Base-by-base conservation (phyloP, 2,113 vertebrate genomes). In the Pterocles orientalis region DNA sequence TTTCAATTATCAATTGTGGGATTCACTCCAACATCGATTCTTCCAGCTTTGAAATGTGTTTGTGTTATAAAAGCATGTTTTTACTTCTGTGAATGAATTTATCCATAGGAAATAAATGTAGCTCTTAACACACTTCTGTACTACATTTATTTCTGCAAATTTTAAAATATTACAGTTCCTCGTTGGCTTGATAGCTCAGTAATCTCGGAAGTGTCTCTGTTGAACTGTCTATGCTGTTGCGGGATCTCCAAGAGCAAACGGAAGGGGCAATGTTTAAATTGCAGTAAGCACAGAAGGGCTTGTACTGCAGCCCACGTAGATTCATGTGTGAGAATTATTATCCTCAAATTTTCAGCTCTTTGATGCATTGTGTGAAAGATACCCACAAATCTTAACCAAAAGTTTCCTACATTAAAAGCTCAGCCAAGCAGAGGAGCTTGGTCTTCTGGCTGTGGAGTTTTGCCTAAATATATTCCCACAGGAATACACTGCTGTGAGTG, bases 341-440 rank as follows among this genome's bases (percentile, higher is more conserved):
- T 86, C 80, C 83, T 86, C 82, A 88, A 82, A 60, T 95, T 94
- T 72, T 92, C 80, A 82, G 89, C 83, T 92, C 96, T 97, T 94
- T 96, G 95, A 96, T 94, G 90, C 94, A 93, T 93, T 96, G 94
- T 97, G 85, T 96, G 82, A 92, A 88, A 94, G 91, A 96, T 95
- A 92, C 90, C 83, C 94, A 84, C 95, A 94, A 92, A 95, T 86
- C 86, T 95, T 88, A 92, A 96, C 90, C 94, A 96, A 96, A 94
- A 94, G 62, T 94, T 95, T 89, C 94, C 91, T 92, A 95, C 86
- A 79, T 96, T 79, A 89, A 95, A 96, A 96, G 88, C 90, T 34
- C 90, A 93, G 73, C 57, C 86, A 93, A 96, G 92, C 53, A 86
- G 92, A 92, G 77, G 73, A 94, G 90, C 77, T 92, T 91, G 89